A percentile compares a stretch with the other conserved stretches of the same genome.
Evolutionary conservation across 1,140 invertebrate genomes (phyloP).

Genomic region (Whitmania pigra): DNA sequence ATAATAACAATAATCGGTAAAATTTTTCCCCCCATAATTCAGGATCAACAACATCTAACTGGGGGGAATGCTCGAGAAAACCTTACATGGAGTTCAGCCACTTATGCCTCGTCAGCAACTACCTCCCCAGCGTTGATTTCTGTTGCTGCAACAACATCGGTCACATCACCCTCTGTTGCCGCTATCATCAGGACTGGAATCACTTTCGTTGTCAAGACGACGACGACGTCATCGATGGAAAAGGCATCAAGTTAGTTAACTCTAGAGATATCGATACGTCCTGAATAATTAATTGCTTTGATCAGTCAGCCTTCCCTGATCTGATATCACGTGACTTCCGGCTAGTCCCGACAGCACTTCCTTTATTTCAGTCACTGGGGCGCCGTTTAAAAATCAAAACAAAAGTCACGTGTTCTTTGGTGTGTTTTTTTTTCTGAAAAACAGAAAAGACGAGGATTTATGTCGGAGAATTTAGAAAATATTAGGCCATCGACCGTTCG

Average conservation of each 20-base stretch:
- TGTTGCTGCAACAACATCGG: conserved; percentile 15
- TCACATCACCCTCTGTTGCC: conserved; percentile 12
- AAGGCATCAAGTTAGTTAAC: not conserved
- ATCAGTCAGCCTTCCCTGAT: no score
- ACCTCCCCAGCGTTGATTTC: conserved; percentile 17
- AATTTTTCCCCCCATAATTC: not conserved
- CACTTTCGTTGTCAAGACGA: conserved; percentile 14
- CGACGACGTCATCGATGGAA: conserved; percentile 13
- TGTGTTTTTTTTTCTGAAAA: no score
- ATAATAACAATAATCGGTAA: not conserved
- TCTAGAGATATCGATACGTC: no score
- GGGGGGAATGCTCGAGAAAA: conserved; percentile 6
- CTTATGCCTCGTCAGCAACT: conserved; percentile 18
- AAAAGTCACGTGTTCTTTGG: no score
- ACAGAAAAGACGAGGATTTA: no score
- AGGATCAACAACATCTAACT: not conserved
- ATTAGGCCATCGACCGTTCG: no score
- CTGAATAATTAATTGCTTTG: no score
- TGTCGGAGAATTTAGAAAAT: no score
- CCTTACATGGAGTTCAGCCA: conserved; percentile 17
- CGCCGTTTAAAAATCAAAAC: no score
- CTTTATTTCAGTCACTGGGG: no score
- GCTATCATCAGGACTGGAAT: conserved; percentile 19
- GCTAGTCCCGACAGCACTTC: no score
- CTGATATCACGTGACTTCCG: no score